These are phyloP conservation scores for Hermaeophaga mercurialis DNA, from an alignment of 2,888 invertebrate genomes.

Conservation along the genomic window DNA sequence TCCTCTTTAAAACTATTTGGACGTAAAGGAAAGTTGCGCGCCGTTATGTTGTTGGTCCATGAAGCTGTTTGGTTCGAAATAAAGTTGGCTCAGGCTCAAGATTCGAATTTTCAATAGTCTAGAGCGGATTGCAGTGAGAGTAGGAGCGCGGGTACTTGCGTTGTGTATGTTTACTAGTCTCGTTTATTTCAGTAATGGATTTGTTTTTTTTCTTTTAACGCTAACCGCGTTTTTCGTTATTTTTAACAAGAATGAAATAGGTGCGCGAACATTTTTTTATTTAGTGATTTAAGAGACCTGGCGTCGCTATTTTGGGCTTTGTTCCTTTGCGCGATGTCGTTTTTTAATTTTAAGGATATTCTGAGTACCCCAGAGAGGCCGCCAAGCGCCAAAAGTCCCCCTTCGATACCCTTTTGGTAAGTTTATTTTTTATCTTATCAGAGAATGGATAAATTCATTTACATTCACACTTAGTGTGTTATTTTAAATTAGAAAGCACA, in stretches of 20 bases:
- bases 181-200: background rate
- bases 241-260: slow-evolving; percentile 3
- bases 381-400: slow-evolving; percentile 49
- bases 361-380: slow-evolving; percentile 48
- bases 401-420: slow-evolving; percentile 54
- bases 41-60: slow-evolving; percentile 1
- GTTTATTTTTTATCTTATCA: slow-evolving; percentile 33
- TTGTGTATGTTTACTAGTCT: background rate
- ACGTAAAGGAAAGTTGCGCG: background rate
- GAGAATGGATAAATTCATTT: too few relatives aligned
- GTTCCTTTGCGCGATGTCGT: slow-evolving; percentile 42
- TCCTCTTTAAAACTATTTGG: background rate
- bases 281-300: slow-evolving; percentile 27
- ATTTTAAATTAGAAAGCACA: too few relatives aligned
- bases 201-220: background rate
- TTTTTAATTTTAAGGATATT: slow-evolving; percentile 47
- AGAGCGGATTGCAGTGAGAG: background rate
- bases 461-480: too few relatives aligned
- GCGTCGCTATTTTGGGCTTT: slow-evolving; percentile 26
- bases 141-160: background rate
- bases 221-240: background rate
- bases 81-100: slow-evolving; percentile 7
- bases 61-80: slow-evolving; percentile 13
- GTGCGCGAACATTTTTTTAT: slow-evolving; percentile 2
- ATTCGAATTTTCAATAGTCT: slow-evolving; percentile 6